These are phyloP conservation scores for Carcharodon carcharias DNA, from an alignment of 2,797 vertebrate species.

Conservation along the genomic window DNA sequence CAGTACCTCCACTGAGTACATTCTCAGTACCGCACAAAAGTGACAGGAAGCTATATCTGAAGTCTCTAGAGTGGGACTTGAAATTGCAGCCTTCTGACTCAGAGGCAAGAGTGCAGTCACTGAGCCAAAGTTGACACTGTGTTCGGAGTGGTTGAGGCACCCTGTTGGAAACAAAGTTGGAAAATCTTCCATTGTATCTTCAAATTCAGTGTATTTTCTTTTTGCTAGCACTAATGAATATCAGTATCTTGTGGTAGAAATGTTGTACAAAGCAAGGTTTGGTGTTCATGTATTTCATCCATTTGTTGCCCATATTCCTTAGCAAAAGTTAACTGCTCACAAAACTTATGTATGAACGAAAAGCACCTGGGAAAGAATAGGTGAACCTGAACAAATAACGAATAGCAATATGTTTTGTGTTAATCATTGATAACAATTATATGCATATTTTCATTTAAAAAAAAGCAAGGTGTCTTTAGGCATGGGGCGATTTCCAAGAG, in stretches of 20 bases:
- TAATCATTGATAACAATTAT: not conserved
- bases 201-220: not conserved
- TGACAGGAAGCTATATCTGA: not conserved
- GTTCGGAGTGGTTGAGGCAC: too few relatives aligned
- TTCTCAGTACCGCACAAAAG: not conserved
- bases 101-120: not conserved
- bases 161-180: not conserved
- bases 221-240: not conserved
- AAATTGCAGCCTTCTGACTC: not conserved
- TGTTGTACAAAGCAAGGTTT: not conserved
- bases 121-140: not conserved
- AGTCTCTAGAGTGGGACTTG: not conserved
- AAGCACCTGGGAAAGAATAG: not conserved
- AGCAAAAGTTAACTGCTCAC: not conserved
- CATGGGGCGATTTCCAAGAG: not conserved
- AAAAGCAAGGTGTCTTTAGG: not conserved
- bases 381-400: not conserved
- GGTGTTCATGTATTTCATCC: not conserved
- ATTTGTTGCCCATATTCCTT: not conserved
- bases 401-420: not conserved
- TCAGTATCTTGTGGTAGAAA: not conserved
- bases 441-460: not conserved
- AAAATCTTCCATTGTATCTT: not conserved
- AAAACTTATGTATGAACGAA: not conserved
- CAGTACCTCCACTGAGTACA: not conserved